Percentiles rank a stretch among this genome's conserved stretches.
Conservation (phyloP, 53 echinoderm and acorn worm genomes). For the Pentamera pediparva region DNA sequence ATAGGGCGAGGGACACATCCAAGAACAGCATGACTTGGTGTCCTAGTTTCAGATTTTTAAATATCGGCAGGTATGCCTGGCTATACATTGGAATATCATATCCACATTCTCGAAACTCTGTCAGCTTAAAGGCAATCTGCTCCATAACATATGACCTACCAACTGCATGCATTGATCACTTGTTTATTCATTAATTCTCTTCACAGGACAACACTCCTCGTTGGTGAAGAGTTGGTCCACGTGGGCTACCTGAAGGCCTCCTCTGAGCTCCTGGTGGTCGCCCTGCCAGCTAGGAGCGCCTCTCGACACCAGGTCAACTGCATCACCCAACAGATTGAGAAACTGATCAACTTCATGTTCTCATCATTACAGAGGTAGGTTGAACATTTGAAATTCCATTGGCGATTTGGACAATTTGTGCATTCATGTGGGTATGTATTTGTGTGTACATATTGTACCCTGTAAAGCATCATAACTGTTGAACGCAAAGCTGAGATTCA, state of each 20-base stretch:
- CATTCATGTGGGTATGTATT: not conserved
- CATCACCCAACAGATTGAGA: slow-evolving; percentile 66
- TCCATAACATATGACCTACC: no score
- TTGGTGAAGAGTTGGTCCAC: slow-evolving; percentile 63
- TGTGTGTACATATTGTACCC: no score
- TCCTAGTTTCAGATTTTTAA: no score
- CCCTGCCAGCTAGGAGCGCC: slow-evolving; percentile 65
- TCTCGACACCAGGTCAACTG: slow-evolving; percentile 71
- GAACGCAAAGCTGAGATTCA: no score
- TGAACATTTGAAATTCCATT: not conserved
- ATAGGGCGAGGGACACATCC: no score
- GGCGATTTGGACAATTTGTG: not conserved
- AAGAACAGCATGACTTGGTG: no score
- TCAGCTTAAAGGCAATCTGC: no score
- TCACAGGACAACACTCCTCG: slow-evolving; percentile 70
- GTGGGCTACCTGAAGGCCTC: slow-evolving; percentile 73
- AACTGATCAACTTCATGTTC: slow-evolving; percentile 72
- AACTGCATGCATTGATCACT: no score
- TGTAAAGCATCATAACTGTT: no score
- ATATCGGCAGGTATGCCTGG: no score
- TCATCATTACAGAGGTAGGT: slow-evolving; percentile 69
- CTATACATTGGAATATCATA: no score
- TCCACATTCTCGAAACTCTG: no score
- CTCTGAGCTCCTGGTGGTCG: slow-evolving; percentile 81
- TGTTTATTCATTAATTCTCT: not conserved